Percentiles rank a stretch among this genome's conserved stretches.
Conservation (phyloP, 2,888 invertebrate genomes). For the Tetragonisca angustula region DNA sequence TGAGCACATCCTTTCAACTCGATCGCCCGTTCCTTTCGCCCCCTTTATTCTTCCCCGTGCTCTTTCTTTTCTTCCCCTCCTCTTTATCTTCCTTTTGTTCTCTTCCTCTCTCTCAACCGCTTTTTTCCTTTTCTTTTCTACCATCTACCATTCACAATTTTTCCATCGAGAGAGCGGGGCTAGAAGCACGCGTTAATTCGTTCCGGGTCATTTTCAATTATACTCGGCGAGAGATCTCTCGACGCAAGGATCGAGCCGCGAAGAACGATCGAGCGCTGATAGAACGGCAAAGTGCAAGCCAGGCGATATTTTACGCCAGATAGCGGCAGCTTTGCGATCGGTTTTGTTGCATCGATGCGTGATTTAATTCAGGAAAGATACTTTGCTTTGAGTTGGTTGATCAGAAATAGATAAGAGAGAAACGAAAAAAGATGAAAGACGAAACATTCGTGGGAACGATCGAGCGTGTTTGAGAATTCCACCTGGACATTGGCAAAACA, state of each 20-base stretch:
- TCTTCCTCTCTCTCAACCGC: no score
- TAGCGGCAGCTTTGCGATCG: background rate
- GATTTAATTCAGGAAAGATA: no score
- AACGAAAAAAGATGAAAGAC: background rate
- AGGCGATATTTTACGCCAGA: background rate
- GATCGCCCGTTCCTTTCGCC: background rate
- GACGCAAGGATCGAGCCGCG: slow-evolving; percentile 1
- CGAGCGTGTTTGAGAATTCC: no score
- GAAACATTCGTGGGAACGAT: no score
- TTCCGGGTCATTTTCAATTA: slow-evolving; percentile 37
- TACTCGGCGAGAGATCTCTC: slow-evolving; percentile 21
- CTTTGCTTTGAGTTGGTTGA: no score
- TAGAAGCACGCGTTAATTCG: slow-evolving; percentile 25
- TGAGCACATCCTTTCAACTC: slow-evolving; percentile 35
- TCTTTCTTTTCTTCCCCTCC: background rate
- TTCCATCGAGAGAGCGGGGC: background rate
- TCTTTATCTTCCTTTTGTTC: background rate
- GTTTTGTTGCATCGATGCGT: background rate
- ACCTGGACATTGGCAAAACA: background rate
- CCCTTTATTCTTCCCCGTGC: background rate
- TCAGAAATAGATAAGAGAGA: background rate
- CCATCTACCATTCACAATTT: background rate
- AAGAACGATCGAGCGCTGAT: background rate
- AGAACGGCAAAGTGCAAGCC: slow-evolving; percentile 10
- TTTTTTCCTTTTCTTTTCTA: slow-evolving; percentile 8